Conservation (phyloP, 2,113 vertebrate genomes). For the Climacteris rufus region DNA sequence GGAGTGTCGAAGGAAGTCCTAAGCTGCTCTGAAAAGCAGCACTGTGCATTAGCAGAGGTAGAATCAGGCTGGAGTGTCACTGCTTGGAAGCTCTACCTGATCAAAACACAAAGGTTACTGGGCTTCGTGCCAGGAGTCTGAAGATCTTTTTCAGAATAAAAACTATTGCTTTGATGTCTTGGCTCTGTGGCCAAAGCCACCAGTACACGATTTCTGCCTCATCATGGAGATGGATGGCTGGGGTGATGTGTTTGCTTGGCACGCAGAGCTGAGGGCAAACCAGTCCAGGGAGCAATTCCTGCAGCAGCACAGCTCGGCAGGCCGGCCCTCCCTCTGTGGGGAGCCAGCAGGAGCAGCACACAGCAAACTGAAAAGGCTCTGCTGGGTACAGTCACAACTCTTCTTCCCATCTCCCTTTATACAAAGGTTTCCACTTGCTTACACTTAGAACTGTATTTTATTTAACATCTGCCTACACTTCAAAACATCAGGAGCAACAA, state of each 20-base stretch:
- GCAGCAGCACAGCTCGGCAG: fast-evolving
- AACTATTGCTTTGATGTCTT: not conserved
- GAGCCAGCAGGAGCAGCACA: not conserved
- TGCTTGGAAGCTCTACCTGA: not conserved
- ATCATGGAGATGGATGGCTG: fast-evolving
- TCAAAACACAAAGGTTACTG: not conserved
- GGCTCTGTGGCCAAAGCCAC: fast-evolving
- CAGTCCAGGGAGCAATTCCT: not conserved
- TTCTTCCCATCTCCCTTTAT: not conserved
- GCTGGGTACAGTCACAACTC: not conserved
- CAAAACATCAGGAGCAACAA: not conserved
- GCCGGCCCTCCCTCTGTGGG: not conserved
- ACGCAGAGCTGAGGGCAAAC: fast-evolving
- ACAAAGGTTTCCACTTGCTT: not conserved
- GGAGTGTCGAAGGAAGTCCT: not conserved
- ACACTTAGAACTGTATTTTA: not conserved
- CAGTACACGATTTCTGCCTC: not conserved
- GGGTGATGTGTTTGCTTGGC: not conserved
- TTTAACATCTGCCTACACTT: not conserved
- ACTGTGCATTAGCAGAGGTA: not conserved
- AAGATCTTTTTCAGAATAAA: not conserved
- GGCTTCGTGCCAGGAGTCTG: not conserved
- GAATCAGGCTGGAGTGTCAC: not conserved
- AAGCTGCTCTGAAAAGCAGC: not conserved
- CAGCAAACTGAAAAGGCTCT: not conserved